Base-by-base conservation (phyloP, 92 coral and sea anemone genomes). In the Plumapathes pennacea region DNA sequence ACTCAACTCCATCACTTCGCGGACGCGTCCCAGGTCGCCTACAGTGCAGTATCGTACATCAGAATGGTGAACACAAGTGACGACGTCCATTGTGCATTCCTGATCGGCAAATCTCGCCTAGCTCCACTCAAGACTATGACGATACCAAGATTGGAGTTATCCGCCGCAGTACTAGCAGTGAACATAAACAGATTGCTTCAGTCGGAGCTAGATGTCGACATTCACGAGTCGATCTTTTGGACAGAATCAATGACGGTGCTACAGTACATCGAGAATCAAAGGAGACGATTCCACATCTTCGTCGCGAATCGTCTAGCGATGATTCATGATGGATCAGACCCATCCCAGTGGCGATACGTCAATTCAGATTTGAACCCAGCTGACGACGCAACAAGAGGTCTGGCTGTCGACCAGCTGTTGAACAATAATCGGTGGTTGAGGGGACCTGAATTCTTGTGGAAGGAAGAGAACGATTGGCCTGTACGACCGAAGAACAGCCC, bases 391-490 rank as follows among this genome's bases (percentile, higher is more conserved):
- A 60, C 73, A 9, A 79, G 72, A 33, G 80, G 69, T 15, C 52
- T 79, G 19, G 57, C 58, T 47, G 50, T 72, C 15, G 72, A 81
- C 28, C 29, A 20, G 46, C 10, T 81, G 78, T 6, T 53, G 29
- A 56, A 74, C 32, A 67, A 67, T 11, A 50, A 72, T 27, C 69
- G 65, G n/a, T 72, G 76, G 86, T 52, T 54, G 49, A 80, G 31
- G 29, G 81, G 89, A 28, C 83, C 74, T 5, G 36, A 42, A 46
- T 74, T 74, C 38, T 42, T 82, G 11, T 74, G 72, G 67, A 32
- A 82, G 42, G 78, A 54, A n/a, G 83, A 75, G 25, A 32, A 54
- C 23, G 44, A 64, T 22, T 82, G 79, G 89, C 71, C 84, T 17
- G 29, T 50, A 39, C 59, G 43, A 51, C 29, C 50, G 37, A 54